Percentiles rank a stretch among this genome's conserved stretches.
Evolutionary conservation across 2,113 vertebrate genomes (phyloP).

Genomic region (Lichenostomus cassidix): DNA sequence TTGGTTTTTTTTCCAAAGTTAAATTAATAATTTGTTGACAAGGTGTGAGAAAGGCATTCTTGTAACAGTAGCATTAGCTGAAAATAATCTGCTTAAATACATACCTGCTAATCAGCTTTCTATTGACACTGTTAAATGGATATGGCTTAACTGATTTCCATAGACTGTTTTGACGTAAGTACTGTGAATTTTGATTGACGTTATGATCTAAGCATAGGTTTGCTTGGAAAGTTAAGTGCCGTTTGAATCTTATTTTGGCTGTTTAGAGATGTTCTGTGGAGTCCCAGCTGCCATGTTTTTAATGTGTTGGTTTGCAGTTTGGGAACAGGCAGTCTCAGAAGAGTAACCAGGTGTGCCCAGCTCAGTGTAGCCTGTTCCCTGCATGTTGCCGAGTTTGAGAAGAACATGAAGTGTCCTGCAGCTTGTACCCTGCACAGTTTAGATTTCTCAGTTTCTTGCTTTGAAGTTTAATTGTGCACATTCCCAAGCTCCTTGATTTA

Average conservation of each 20-base stretch:
- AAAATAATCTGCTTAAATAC: slow-evolving; percentile 14
- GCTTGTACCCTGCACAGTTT: neutral
- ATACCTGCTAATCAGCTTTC: slow-evolving; percentile 23
- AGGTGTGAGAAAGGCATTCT: neutral
- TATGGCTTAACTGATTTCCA: neutral
- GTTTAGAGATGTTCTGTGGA: rapidly evolving
- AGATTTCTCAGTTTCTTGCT: neutral
- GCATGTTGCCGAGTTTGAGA: neutral
- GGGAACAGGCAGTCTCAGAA: neutral
- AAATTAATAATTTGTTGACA: neutral
- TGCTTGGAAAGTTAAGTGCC: neutral
- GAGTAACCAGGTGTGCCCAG: neutral
- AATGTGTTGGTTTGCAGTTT: neutral
- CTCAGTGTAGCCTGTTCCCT: neutral
- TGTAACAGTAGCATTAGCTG: neutral
- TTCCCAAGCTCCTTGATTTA: neutral
- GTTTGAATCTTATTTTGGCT: neutral
- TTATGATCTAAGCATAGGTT: neutral
- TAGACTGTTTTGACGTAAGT: neutral
- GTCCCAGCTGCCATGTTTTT: neutral
- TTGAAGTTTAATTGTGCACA: neutral
- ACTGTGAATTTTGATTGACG: neutral
- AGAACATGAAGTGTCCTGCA: neutral
- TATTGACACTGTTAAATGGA: neutral
- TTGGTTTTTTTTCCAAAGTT: neutral